Evolutionary conservation across 2,888 invertebrate species (phyloP).

Genomic region (Apodemia mormo): DNA sequence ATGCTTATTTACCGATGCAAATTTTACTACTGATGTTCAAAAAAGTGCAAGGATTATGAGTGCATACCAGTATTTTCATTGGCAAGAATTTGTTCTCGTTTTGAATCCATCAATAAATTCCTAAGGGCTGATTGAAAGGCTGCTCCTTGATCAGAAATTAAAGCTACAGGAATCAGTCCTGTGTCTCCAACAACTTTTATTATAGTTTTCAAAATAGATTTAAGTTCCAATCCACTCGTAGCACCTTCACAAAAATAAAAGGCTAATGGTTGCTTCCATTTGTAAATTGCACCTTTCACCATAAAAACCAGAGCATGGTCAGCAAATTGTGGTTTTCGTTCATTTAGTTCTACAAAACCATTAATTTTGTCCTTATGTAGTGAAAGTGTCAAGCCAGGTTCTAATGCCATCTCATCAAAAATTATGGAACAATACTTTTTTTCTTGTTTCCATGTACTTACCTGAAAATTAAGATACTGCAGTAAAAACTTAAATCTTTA

Average conservation of each 20-base stretch:
- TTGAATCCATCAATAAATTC: background rate
- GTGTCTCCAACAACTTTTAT: conserved; percentile 22
- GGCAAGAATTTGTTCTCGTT: background rate
- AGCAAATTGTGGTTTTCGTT: conserved; percentile 12
- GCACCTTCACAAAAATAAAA: conserved; percentile 32
- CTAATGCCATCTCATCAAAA: conserved; percentile 20
- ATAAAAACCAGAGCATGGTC: conserved; percentile 11
- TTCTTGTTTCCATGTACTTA: conserved; percentile 17
- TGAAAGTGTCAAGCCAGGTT: conserved; percentile 19
- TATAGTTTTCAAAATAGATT: conserved; percentile 23
- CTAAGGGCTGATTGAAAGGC: conserved; percentile 3
- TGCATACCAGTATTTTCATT: background rate
- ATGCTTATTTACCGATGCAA: background rate
- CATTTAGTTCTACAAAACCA: conserved; percentile 15
- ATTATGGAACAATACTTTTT: conserved; percentile 18
- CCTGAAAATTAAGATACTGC: conserved; percentile 1
- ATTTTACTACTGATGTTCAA: background rate
- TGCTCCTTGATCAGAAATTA: conserved; percentile 11
- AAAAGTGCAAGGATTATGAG: background rate
- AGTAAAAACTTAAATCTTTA: too few species aligned
- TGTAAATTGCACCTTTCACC: conserved; percentile 24
- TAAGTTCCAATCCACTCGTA: conserved; percentile 23
- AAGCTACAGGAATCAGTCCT: conserved; percentile 32
- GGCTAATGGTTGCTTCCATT: conserved; percentile 34
- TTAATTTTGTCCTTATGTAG: conserved; percentile 12